A percentile compares a stretch with the other conserved stretches of the same genome.
phyloP scores from a whole-genome alignment of 2,113 vertebrate genomes.

The Atherinomorus stipes region DNA sequence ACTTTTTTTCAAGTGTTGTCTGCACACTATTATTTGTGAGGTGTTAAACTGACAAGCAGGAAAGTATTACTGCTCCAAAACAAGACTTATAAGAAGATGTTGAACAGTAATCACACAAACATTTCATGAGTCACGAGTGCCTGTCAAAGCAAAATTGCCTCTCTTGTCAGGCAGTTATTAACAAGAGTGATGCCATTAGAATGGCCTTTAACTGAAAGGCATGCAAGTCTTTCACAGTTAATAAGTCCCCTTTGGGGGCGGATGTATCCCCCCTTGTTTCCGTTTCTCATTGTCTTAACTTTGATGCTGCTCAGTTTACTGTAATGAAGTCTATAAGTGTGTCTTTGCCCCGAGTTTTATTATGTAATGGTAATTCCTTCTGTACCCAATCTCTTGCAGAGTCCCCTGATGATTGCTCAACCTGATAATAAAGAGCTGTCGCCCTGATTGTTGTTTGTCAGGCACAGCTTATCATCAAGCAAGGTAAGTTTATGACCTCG shows the following conservation, averaged over 20 bases:
- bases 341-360: background rate
- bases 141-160: conserved; percentile 14
- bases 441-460: conserved; percentile 58
- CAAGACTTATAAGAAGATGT: background rate
- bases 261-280: conserved; percentile 15
- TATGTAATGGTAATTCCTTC: conserved; percentile 19
- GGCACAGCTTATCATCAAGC: conserved; percentile 58
- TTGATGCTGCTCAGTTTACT: background rate
- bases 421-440: conserved; percentile 63
- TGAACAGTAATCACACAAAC: conserved; percentile 10
- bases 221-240: conserved; percentile 17
- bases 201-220: conserved; percentile 8
- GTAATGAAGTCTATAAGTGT: background rate
- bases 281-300: conserved; percentile 21
- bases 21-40: background rate
- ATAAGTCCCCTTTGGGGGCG: conserved; percentile 26
- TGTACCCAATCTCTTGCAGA: conserved; percentile 26
- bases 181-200: conserved; percentile 2
- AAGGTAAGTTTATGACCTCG: conserved; percentile 46
- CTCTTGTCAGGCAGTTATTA: conserved; percentile 41
- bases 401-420: conserved; percentile 47
- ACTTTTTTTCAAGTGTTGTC: conserved; percentile 55
- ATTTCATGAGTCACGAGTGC: conserved; percentile 19
- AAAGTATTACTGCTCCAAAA: conserved; percentile 16
- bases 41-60: background rate